Evolutionary conservation across 1,140 invertebrate species (phyloP), one percentile per base, ranked within the genome.

Genomic region (Rhopalosiphum maidis): DNA sequence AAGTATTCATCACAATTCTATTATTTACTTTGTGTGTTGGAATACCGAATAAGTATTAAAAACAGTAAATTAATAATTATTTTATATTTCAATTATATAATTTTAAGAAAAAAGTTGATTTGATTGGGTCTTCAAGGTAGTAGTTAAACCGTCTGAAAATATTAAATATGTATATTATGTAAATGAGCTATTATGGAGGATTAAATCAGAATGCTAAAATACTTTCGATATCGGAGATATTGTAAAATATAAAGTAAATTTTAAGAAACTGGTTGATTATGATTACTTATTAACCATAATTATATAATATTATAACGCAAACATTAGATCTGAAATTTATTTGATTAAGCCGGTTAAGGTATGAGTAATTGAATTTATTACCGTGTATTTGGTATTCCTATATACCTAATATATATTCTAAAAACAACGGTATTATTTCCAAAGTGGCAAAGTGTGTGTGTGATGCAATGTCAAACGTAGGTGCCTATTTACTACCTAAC

Each of bases 251-350:
- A n/a, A 77, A 5, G n/a, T 77, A n/a, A 15, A n/a, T 77, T 77
- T n/a, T 77, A n/a, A 77, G 18, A 77, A 77, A 77, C 60, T 77
- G 60, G 60, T 77, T 77, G 60, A 77, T 77, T n/a, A n/a, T 77
- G 60, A n/a, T 77, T 77, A n/a, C 60, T 77, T 77, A n/a, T n/a
- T n/a, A 35, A 15, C 30, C n/a, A 77, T 51, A 51, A 77, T 77
- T 77, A 77, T 77, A 77, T 77, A 77, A 77, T 77, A 68, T n/a
- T n/a, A 77, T 77, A 77, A 77, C n/a, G 60, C 60, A 35, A 77
- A 77, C 60, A 77, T 77, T 77, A 77, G 60, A 77, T 77, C 60
- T 77, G 15, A 5, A 77, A 77, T 77, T 18, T 1, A 60, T 60
- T 60, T 60, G 25, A 60, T 60, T 30, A 77, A 77, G 60, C 60